phyloP scores from a whole-genome alignment of 2,888 invertebrate genomes.

The Luperina testacea region DNA sequence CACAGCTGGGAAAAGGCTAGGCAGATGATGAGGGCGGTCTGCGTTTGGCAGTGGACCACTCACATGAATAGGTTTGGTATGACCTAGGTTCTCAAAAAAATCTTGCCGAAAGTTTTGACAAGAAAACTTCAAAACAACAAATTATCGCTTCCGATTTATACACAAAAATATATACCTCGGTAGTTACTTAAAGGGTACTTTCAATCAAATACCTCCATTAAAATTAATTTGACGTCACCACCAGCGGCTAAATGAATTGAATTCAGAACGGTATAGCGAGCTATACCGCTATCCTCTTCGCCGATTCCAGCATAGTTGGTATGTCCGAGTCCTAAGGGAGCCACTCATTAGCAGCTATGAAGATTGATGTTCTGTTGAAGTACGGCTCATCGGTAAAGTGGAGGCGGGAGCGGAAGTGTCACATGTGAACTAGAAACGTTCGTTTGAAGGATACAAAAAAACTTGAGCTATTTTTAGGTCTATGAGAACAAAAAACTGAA shows the following conservation, averaged over 20 bases:
- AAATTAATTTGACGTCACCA: no score
- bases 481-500: neutral
- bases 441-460: constrained; percentile 10
- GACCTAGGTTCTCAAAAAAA: neutral
- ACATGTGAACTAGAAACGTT: constrained; percentile 22
- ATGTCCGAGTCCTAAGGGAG: constrained; percentile 46
- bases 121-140: neutral
- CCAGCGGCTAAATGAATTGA: constrained; percentile 1
- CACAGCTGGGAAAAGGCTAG: no score
- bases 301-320: constrained; percentile 12
- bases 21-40: no score
- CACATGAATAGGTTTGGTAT: neutral
- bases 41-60: neutral
- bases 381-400: constrained; percentile 42
- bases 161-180: neutral
- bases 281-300: no score
- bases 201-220: no score
- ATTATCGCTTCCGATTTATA: neutral
- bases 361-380: constrained; percentile 53
- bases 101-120: neutral
- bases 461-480: constrained; percentile 9
- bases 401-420: constrained; percentile 38
- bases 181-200: no score
- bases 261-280: no score
- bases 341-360: constrained; percentile 55